phyloP scores from a whole-genome alignment of 1,140 invertebrate genomes.

The Dendroctonus valens region DNA sequence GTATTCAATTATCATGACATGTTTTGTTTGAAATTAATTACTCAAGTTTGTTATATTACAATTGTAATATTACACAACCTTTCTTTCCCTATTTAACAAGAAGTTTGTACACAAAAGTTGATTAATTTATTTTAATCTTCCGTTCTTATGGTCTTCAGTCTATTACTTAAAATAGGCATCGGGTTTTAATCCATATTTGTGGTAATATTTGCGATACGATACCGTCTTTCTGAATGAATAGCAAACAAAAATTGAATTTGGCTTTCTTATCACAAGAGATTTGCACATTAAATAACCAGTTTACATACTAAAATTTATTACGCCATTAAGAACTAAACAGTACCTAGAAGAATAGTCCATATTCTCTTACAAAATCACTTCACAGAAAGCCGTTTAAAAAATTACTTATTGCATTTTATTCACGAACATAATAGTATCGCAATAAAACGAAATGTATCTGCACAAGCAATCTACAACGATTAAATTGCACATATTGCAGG shows the following conservation, averaged over 20 bases:
- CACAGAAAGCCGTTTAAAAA: conserved; percentile 42
- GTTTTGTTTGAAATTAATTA: no score
- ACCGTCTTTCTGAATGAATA: background rate
- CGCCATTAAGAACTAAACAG: conserved; percentile 49
- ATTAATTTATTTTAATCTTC: no score
- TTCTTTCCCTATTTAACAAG: no score
- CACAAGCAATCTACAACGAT: conserved; percentile 43
- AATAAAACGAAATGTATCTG: conserved; percentile 39
- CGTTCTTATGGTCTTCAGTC: no score
- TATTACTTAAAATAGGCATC: no score
- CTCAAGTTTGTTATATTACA: no score
- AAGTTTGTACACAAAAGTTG: no score
- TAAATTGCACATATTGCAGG: conserved; percentile 45
- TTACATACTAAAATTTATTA: conserved; percentile 50
- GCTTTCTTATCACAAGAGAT: no score
- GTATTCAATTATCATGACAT: no score
- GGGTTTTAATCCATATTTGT: no score
- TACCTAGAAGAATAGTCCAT: conserved; percentile 51
- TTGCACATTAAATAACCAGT: conserved; percentile 7
- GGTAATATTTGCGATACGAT: no score
- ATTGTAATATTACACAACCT: no score
- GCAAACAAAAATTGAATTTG: background rate
- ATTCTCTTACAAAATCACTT: conserved; percentile 49
- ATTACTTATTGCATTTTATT: conserved; percentile 27
- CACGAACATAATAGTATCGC: conserved; percentile 28